Percentiles rank a stretch among this genome's conserved stretches.
These are phyloP conservation scores for Drosophila hamatofila DNA, from an alignment of 2,888 invertebrate species.

Conservation along the genomic window DNA sequence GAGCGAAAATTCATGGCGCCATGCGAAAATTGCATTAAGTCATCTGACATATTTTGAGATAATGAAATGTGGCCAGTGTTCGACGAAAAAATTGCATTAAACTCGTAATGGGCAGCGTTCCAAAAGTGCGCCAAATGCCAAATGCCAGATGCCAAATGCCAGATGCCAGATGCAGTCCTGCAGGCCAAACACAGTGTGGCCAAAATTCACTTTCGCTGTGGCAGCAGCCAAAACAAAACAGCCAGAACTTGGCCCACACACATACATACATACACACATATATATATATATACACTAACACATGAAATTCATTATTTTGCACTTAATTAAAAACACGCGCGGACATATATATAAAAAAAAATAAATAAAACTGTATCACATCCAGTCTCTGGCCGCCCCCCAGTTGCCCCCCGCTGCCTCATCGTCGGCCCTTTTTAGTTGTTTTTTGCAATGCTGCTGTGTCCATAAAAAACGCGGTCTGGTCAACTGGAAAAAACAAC, in stretches of 20 bases:
- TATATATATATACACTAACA: background rate
- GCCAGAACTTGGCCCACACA: constrained; percentile 13
- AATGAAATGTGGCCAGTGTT: constrained; percentile 58
- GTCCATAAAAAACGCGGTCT: constrained; percentile 46
- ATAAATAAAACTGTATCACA: constrained; percentile 54
- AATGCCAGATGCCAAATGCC: background rate
- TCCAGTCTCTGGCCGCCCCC: constrained; percentile 8
- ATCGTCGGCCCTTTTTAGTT: constrained; percentile 38
- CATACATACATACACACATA: too few relatives aligned
- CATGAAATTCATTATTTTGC: constrained; percentile 75
- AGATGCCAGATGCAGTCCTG: constrained; percentile 11
- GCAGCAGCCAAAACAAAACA: constrained; percentile 33
- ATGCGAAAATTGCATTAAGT: constrained; percentile 75
- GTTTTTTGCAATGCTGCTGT: constrained; percentile 4
- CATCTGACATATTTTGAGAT: constrained; percentile 57
- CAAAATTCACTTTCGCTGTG: constrained; percentile 54
- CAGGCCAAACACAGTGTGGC: constrained; percentile 40
- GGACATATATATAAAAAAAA: constrained; percentile 25
- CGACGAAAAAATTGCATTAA: constrained; percentile 42
- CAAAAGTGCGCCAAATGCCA: constrained; percentile 51
- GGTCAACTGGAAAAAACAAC: constrained; percentile 81
- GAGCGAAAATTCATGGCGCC: constrained; percentile 53
- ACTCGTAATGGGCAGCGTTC: constrained; percentile 25
- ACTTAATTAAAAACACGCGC: constrained; percentile 82
- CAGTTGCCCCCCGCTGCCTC: background rate